Base-by-base conservation (phyloP, 2,113 vertebrate genomes). In the Campylomormyrus tamandua region DNA sequence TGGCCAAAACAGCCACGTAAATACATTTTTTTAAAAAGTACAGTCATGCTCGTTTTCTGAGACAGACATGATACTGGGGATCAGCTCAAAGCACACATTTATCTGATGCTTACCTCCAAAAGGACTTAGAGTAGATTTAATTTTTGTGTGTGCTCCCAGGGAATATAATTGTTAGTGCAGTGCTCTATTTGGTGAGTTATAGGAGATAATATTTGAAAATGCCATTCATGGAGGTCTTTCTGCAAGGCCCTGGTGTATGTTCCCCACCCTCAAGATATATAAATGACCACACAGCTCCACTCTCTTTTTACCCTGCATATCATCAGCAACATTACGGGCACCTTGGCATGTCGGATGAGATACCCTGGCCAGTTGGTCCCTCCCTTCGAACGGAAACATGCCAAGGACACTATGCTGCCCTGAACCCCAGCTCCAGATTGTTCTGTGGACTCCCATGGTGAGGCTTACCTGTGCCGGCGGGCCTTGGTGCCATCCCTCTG, bases 391-490 rank as follows among this genome's bases (percentile, higher is more conserved):
- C 45, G 19, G 42, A 49, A 35, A 35, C n/a, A 74, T 74, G 27
- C 70, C 35, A 3, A 19, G 1, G 21, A 15, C 13, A 77, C 27
- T 39, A 5, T 77, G 35, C 70, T 39, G 70, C 70, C 70, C n/a
- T 39, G 31, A 46, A 85, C 46, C 11, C 19, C 46, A 85, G 46
- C 21, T 48, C 8, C 48, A 9, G 24, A 27, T 48, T 27, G 24
- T 21, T n/a, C 83, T 27, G 58, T 10, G 24, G 21, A 66, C 46
- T 48, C 4, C 9, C n/a, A 8, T 17, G 31, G 11, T 27, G 45
- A 50, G 49, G 90, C 95, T 95, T 87, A 98, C 98, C 96, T 96
- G 88, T 95, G 95, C 89, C 95, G 93, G 86, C 93, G 95, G 24
- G 92, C 95, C 2, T 94, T 94, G 89, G 93, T 94, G 15, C 93